A percentile compares a stretch with the other conserved stretches of the same genome.
These are phyloP conservation scores for Epizoanthus illoricatus DNA, from an alignment of 92 coral and sea anemone species.

Conservation along the genomic window DNA sequence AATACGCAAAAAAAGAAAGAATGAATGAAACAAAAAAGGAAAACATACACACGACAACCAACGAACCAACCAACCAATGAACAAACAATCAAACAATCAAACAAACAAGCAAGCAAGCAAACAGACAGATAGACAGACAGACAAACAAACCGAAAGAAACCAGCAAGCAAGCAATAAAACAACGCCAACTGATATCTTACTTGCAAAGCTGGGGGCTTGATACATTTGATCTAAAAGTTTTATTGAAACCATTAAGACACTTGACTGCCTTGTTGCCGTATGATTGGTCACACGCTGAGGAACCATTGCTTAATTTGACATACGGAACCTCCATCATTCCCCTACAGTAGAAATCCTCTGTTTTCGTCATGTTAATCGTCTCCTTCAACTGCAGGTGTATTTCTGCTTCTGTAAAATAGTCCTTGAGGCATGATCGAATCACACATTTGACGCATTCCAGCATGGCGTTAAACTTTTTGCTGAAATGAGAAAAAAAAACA, in stretches of 20 bases:
- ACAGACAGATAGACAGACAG: too few species aligned
- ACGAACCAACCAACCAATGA: too few species aligned
- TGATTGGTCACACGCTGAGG: slow-evolving; percentile 31
- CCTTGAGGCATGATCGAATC: slow-evolving; percentile 52
- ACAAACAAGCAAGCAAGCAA: too few species aligned
- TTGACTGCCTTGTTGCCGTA: slow-evolving; percentile 31
- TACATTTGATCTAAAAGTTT: slow-evolving; percentile 41
- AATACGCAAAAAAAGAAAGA: too few species aligned
- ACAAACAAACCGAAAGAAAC: too few species aligned
- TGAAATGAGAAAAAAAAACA: neutral
- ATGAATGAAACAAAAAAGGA: too few species aligned
- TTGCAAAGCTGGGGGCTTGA: slow-evolving; percentile 54
- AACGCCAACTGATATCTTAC: neutral
- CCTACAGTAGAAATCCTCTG: slow-evolving; percentile 49
- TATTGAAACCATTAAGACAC: slow-evolving; percentile 46
- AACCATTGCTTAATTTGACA: neutral
- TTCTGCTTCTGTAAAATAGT: slow-evolving; percentile 26
- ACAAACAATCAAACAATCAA: too few species aligned
- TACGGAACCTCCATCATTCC: slow-evolving; percentile 55
- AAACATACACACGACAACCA: too few species aligned
- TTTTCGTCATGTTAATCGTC: slow-evolving; percentile 33
- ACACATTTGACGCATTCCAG: slow-evolving; percentile 59
- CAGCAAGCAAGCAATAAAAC: too few species aligned
- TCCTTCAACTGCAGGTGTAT: slow-evolving; percentile 36
- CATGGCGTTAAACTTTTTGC: slow-evolving; percentile 44